phyloP scores from a whole-genome alignment of 2,113 vertebrate genomes.

The Phycodurus eques region DNA sequence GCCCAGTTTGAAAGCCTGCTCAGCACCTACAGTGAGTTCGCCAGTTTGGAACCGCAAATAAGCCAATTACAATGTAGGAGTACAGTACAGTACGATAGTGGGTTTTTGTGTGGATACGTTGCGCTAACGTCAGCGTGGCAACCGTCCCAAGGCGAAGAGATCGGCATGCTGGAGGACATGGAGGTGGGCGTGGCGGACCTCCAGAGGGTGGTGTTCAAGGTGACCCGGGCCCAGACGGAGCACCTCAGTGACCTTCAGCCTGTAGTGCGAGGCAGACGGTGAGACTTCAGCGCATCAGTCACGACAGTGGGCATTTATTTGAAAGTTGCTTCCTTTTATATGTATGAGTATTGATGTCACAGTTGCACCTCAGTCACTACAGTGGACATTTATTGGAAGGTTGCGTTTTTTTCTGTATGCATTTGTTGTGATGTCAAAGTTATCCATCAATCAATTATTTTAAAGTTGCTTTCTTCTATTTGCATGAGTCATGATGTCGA shows the following conservation, averaged over 20 bases:
- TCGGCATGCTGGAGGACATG: constrained; percentile 98
- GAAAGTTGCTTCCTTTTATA: too few relatives aligned
- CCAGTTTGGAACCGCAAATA: neutral
- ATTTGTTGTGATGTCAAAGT: too few relatives aligned
- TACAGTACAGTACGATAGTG: neutral
- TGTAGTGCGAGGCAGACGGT: constrained; percentile 89
- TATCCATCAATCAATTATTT: too few relatives aligned
- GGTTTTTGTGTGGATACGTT: neutral
- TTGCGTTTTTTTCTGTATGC: too few relatives aligned
- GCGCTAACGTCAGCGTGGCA: neutral
- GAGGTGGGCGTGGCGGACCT: constrained; percentile 92
- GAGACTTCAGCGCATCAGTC: constrained; percentile 47
- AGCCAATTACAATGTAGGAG: neutral
- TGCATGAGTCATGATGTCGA: too few relatives aligned
- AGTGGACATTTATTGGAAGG: too few relatives aligned
- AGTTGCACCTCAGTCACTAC: neutral
- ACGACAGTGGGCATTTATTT: neutral
- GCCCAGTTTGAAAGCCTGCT: constrained; percentile 97
- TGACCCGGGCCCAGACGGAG: constrained; percentile 86
- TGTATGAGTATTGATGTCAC: too few relatives aligned
- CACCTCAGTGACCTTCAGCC: constrained; percentile 81
- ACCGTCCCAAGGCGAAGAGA: constrained; percentile 84
- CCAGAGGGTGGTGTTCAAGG: constrained; percentile 88
- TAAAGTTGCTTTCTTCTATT: too few relatives aligned
- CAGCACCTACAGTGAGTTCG: constrained; percentile 92